A percentile compares a stretch with the other conserved stretches of the same genome.
These are phyloP conservation scores for Pseudomyrmex concolor DNA, from an alignment of 1,140 invertebrate species.

Conservation along the genomic window DNA sequence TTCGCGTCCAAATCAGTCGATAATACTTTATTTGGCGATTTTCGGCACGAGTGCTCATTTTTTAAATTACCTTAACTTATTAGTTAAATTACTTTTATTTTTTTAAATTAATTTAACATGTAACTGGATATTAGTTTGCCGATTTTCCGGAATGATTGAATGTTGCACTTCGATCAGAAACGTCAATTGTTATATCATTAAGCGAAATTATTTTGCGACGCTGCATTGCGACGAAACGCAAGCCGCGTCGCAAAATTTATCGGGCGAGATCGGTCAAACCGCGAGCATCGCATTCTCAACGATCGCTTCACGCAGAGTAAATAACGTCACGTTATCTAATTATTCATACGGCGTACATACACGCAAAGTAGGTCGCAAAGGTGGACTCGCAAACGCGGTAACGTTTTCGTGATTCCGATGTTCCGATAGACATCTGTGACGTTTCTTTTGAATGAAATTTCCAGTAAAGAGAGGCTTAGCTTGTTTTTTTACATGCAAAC, in stretches of 20 bases:
- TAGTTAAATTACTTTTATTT: too few species aligned
- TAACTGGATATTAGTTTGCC: neutral
- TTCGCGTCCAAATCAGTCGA: too few species aligned
- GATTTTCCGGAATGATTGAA: constrained; percentile 5
- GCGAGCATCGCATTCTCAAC: neutral
- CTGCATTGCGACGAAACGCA: constrained; percentile 12
- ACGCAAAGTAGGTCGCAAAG: constrained; percentile 18
- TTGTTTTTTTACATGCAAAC: neutral
- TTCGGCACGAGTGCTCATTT: too few species aligned
- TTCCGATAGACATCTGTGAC: neutral
- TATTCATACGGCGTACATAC: neutral
- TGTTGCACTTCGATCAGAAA: too few species aligned
- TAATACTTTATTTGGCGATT: too few species aligned
- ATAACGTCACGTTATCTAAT: constrained; percentile 47
- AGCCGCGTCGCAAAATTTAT: constrained; percentile 18
- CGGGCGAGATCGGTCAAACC: neutral
- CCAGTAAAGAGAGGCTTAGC: constrained; percentile 13
- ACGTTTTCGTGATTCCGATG: constrained; percentile 38
- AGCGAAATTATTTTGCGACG: neutral
- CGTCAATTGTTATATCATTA: neutral
- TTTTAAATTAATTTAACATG: too few species aligned
- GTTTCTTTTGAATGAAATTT: constrained; percentile 5
- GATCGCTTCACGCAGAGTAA: neutral
- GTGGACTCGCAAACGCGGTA: neutral
- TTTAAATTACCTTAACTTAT: too few species aligned